phyloP scores from a whole-genome alignment of 30 jellyfish, hydroid and myxozoan species.

The Aurelia sp. region DNA sequence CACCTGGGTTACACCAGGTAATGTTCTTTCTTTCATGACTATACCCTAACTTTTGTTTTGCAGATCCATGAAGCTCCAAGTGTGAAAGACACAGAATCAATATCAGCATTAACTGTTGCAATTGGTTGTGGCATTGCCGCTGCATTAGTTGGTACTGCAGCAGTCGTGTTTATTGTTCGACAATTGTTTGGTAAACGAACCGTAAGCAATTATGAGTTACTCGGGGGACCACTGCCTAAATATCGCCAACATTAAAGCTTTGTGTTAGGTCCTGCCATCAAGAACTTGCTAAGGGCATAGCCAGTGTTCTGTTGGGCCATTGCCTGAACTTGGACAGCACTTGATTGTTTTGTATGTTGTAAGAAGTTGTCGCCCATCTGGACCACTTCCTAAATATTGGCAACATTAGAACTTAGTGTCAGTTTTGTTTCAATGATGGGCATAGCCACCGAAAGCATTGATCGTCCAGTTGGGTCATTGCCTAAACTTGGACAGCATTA shows the following conservation, averaged over 20 bases:
- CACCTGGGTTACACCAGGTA: background rate
- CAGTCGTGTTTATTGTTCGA: slow-evolving; percentile 85
- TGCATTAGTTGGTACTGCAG: slow-evolving; percentile 96
- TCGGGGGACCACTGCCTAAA: slow-evolving; percentile 55
- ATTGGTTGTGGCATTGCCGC: slow-evolving; percentile 98
- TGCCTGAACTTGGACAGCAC: no score
- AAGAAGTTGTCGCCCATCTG: background rate
- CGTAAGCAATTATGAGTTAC: slow-evolving; percentile 71
- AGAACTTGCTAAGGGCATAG: no score
- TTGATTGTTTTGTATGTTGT: no score
- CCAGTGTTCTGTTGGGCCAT: no score
- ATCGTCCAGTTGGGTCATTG: no score
- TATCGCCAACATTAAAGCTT: slow-evolving; percentile 33
- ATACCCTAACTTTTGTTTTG: background rate
- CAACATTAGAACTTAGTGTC: background rate
- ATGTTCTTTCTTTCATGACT: background rate
- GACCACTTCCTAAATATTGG: slow-evolving; percentile 40
- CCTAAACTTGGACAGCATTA: no score
- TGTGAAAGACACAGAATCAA: slow-evolving; percentile 89
- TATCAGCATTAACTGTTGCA: slow-evolving; percentile 96
- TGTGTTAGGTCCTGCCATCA: no score
- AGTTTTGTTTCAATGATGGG: no score
- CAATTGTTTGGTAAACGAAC: slow-evolving; percentile 82
- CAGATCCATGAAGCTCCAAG: slow-evolving; percentile 94
- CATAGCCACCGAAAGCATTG: no score